Evolutionary conservation across 2,113 vertebrate species (phyloP).

Genomic region (Eulemur rufifrons): DNA sequence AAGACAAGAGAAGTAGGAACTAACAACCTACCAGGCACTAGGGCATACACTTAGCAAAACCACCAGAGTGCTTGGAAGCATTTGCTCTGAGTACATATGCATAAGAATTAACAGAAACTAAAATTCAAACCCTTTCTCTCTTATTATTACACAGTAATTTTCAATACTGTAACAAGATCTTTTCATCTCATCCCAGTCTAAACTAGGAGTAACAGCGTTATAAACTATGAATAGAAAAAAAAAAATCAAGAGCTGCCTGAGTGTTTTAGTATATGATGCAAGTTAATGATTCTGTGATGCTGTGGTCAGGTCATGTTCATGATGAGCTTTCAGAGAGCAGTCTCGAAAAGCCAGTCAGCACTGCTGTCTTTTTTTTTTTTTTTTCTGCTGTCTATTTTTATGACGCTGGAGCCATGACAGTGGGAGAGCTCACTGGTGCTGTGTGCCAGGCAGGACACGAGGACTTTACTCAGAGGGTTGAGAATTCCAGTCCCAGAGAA

Average conservation of each 20-base stretch:
- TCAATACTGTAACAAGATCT: background rate
- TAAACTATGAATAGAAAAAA: background rate
- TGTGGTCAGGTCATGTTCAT: background rate
- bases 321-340: background rate
- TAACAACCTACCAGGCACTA: background rate
- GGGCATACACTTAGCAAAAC: background rate
- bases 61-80: background rate
- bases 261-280: background rate
- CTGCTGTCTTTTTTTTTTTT: background rate
- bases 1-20: background rate
- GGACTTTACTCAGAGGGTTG: background rate
- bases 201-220: background rate
- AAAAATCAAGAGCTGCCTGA: background rate
- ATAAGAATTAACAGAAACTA: background rate
- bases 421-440: background rate
- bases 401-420: background rate
- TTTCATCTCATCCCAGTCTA: slow-evolving; percentile 11
- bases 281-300: background rate
- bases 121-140: slow-evolving; percentile 18
- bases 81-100: background rate
- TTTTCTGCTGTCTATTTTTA: background rate
- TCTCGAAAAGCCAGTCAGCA: background rate
- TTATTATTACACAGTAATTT: background rate
- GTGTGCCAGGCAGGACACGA: background rate
- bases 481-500: background rate